These are phyloP conservation scores for Plebejus argus DNA, from an alignment of 2,888 invertebrate species.

Conservation along the genomic window DNA sequence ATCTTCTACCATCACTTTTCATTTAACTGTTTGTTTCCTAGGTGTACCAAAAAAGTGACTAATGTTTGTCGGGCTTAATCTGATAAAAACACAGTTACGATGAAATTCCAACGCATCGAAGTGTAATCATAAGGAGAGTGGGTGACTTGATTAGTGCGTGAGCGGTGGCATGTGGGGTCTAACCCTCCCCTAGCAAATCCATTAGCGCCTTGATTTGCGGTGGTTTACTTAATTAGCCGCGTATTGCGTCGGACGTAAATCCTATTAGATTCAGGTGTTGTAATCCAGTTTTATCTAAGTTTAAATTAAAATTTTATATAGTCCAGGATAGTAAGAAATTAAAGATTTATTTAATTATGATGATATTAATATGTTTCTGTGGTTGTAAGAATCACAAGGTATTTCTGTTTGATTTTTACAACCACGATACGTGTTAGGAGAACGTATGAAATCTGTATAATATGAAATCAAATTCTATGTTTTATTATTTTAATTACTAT, in stretches of 20 bases:
- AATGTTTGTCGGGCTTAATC: neutral
- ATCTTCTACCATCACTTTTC: neutral
- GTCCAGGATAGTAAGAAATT: neutral
- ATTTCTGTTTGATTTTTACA: too few relatives aligned
- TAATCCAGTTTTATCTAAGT: neutral
- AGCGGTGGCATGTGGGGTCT: neutral
- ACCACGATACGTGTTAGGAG: neutral
- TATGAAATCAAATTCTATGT: neutral
- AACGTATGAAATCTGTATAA: too few relatives aligned
- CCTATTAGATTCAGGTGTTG: neutral
- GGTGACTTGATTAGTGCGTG: conserved; percentile 13
- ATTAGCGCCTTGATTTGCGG: conserved; percentile 46
- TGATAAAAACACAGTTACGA: neutral
- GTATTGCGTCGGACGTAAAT: conserved; percentile 40
- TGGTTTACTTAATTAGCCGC: conserved; percentile 46
- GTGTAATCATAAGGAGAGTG: neutral
- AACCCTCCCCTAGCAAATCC: conserved; percentile 40
- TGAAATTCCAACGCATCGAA: neutral
- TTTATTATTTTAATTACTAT: neutral
- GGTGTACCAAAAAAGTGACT: neutral
- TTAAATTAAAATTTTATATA: neutral
- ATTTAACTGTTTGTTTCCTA: neutral
- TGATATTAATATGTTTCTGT: too few relatives aligned
- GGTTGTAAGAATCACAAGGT: too few relatives aligned
- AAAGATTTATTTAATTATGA: too few relatives aligned